Base-by-base conservation (phyloP, 2,888 invertebrate genomes). In the Laspeyria flexula region DNA sequence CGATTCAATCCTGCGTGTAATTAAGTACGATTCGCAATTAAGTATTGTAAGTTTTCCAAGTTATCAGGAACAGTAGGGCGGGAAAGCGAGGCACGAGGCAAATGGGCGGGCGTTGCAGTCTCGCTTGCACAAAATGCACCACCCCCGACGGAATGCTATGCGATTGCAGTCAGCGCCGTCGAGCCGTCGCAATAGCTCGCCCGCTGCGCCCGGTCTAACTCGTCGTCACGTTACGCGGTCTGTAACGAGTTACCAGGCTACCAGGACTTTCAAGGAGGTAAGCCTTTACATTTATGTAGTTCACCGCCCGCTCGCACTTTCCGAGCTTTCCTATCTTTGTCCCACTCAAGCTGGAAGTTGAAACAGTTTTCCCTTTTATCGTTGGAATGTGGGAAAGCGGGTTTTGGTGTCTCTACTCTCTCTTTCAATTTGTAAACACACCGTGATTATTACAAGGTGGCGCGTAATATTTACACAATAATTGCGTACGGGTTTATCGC, bases 101-200 rank as follows among this genome's bases (percentile, higher is more conserved):
- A 86, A 86, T 88, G 90, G 92, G 92, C 88, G 89, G 86, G 81
- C 66, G 75, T 64, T 86, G 90, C 89, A 89, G 89, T 92, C 90
- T 90, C 90, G 87, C 91, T 92, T 90, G 90, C 90, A 88, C 88
- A 83, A 70, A 77, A 79, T 90, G 90, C 90, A 88, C 90, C 89
- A 88, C 90, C 92, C 90, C 87, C 82, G 75, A 62, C 70, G 75
- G 75, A 81, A 71, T 75, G 73, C 76, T 79, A 75, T 78, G 85
- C 81, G 81, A 76, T 77, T 86, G 85, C 90, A 91, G 92, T 91
- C 77, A 76, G 81, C 81, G 84, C 75, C 79, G 82, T 74, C 82
- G 79, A 77, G 83, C 82, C 89, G 79, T 65, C 73, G 82, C 74
- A 77, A 79, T 69, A 79, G 76, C 89, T 82, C 88, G 90, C 83